A percentile compares a stretch with the other conserved stretches of the same genome.
These are phyloP conservation scores for Meta bourneti DNA, from an alignment of 2,888 invertebrate species.

Conservation along the genomic window DNA sequence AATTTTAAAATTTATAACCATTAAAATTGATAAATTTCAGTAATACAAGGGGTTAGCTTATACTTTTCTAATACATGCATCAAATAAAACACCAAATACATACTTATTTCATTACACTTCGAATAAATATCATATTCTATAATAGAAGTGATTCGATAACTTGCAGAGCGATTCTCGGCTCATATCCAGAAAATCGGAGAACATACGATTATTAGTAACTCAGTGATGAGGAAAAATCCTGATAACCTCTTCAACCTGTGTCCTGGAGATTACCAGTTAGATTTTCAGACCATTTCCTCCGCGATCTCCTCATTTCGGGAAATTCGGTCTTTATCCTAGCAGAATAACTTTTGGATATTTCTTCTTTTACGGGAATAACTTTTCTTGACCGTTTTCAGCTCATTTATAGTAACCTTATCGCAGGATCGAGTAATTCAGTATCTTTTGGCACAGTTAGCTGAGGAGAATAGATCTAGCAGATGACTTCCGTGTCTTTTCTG, in stretches of 20 bases:
- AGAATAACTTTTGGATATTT: conserved; percentile 7
- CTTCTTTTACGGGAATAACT: background rate
- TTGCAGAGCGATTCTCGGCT: background rate
- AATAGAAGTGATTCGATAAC: conserved; percentile 7
- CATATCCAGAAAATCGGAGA: background rate
- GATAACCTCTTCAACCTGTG: conserved; percentile 36
- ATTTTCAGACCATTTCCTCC: conserved; percentile 32
- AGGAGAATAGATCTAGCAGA: background rate
- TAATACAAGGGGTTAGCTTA: too few species aligned
- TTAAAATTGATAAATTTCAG: too few species aligned
- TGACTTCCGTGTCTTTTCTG: background rate
- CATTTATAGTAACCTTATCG: background rate
- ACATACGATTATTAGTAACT: conserved; percentile 8
- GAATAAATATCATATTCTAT: background rate
- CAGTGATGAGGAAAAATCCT: conserved; percentile 16
- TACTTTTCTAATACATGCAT: too few species aligned
- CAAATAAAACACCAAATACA: too few species aligned
- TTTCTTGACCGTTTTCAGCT: background rate
- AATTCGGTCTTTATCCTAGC: conserved; percentile 5
- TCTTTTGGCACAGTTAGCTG: background rate
- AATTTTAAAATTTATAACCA: too few species aligned
- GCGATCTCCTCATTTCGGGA: background rate
- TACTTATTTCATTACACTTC: too few species aligned
- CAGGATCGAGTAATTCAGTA: background rate
- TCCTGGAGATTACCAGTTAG: conserved; percentile 25